Evolutionary conservation across 2,113 vertebrate genomes (phyloP).

Genomic region (Cercocebus atys): DNA sequence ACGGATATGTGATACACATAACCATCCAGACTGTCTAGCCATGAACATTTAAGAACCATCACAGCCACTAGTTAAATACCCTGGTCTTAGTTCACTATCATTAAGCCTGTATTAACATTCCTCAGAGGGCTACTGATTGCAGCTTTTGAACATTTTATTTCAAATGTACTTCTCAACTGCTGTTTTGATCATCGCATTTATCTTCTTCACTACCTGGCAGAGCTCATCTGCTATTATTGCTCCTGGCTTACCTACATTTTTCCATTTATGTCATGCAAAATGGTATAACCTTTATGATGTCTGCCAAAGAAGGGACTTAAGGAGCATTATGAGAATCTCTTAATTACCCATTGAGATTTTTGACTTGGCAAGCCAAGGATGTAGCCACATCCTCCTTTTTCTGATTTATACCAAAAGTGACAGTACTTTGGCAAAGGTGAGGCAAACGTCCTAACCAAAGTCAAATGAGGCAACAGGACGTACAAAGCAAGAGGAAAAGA

Average conservation of each 20-base stretch:
- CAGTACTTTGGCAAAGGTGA: neutral
- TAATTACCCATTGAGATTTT: conserved; percentile 30
- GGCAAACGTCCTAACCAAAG: neutral
- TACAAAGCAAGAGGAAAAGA: neutral
- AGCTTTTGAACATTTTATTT: neutral
- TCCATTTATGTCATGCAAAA: conserved; percentile 2
- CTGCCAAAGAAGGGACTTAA: conserved; percentile 51
- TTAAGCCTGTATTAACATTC: neutral
- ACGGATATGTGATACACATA: neutral
- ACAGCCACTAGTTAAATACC: neutral
- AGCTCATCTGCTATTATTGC: neutral
- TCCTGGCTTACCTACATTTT: neutral
- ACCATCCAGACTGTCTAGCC: neutral
- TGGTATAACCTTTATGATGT: neutral
- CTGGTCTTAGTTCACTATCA: neutral
- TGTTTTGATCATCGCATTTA: neutral
- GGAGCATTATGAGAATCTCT: conserved; percentile 25
- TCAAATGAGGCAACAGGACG: neutral
- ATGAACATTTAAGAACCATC: neutral
- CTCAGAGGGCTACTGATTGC: neutral
- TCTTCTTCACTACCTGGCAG: neutral
- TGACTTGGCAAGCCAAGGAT: conserved; percentile 31
- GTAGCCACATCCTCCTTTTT: neutral
- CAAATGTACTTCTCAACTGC: neutral
- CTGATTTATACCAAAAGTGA: neutral